These are phyloP conservation scores for Cebus imitator DNA, from an alignment of 2,113 vertebrate genomes.

Conservation along the genomic window DNA sequence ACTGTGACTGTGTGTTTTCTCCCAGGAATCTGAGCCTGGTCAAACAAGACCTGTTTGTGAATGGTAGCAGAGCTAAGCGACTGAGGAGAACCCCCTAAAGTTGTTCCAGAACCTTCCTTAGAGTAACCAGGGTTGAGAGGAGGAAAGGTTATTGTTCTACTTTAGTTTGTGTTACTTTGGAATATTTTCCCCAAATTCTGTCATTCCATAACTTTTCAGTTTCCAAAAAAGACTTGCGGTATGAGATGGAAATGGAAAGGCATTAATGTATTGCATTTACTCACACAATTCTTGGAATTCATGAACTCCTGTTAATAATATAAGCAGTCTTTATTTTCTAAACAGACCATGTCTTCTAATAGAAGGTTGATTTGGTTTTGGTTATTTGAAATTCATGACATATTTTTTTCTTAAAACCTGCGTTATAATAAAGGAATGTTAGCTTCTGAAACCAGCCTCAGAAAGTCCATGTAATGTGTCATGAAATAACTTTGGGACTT, in stretches of 20 bases:
- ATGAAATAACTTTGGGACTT: neutral
- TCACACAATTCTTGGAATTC: neutral
- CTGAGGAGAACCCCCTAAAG: neutral
- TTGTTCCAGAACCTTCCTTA: neutral
- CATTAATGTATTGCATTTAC: neutral
- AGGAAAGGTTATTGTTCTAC: neutral
- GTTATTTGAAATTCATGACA: neutral
- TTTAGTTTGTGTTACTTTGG: neutral
- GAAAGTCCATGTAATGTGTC: neutral
- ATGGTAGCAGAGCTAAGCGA: neutral
- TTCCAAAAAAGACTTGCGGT: neutral
- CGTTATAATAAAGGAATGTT: neutral
- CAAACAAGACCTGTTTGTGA: neutral
- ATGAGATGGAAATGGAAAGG: neutral
- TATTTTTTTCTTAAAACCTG: neutral
- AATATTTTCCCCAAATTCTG: neutral
- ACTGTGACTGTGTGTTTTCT: neutral
- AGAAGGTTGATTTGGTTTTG: neutral
- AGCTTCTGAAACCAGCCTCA: neutral
- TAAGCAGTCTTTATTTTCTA: constrained; percentile 3
- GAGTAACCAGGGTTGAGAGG: neutral
- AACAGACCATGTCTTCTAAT: neutral
- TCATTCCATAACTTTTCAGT: neutral
- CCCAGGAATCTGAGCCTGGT: neutral
- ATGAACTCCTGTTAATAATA: neutral